Percentiles rank a stretch among this genome's conserved stretches.
Evolutionary conservation across 1,140 invertebrate species (phyloP).

Genomic region (Piezodorus guildinii): DNA sequence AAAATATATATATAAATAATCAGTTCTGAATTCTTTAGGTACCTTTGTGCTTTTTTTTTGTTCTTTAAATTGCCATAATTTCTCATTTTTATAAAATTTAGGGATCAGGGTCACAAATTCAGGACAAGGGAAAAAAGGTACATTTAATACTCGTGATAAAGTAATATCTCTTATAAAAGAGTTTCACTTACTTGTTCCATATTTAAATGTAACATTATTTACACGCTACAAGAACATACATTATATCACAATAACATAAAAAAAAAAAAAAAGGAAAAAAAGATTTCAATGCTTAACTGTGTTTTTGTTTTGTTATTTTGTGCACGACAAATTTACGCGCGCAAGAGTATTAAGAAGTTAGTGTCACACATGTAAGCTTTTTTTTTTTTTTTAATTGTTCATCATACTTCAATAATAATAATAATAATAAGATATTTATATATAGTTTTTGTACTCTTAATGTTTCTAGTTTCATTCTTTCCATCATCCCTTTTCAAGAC

Average conservation of each 20-base stretch:
- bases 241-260: conserved; percentile 10
- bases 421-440: background rate
- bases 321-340: conserved; percentile 5
- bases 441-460: conserved; percentile 7
- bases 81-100: background rate
- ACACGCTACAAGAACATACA: conserved; percentile 13
- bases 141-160: background rate
- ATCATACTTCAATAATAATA: conserved; percentile 1
- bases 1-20: background rate
- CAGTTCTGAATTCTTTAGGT: conserved; percentile 1
- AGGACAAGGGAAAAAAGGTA: background rate
- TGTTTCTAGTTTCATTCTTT: conserved; percentile 9
- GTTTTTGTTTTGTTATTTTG: background rate
- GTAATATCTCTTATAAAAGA: conserved; percentile 1
- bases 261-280: background rate
- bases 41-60: conserved; percentile 11
- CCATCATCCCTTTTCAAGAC: conserved; percentile 8
- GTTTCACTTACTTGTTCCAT: conserved; percentile 7
- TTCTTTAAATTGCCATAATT: too few species aligned
- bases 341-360: conserved; percentile 7
- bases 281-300: background rate
- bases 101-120: background rate
- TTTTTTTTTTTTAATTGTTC: conserved; percentile 2
- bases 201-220: conserved; percentile 4
- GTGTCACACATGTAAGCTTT: conserved; percentile 12